Evolutionary conservation across 2,113 vertebrate genomes (phyloP).

Genomic region (Melanocharis versteri): DNA sequence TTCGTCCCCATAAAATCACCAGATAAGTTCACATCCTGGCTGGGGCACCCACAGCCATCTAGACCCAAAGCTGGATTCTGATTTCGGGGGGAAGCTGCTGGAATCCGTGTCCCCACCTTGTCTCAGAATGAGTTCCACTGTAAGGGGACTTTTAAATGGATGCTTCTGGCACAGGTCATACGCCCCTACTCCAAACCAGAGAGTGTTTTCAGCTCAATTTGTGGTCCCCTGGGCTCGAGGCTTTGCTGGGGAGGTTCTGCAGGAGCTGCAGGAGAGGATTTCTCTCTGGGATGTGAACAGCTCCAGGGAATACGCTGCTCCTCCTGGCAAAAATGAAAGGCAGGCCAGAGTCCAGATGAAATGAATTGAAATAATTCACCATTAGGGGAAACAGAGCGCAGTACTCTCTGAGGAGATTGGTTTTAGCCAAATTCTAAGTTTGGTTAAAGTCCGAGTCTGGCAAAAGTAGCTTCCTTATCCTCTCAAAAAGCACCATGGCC

Average conservation of each 20-base stretch:
- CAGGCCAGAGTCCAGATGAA: neutral
- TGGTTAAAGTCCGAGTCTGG: neutral
- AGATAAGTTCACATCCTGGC: neutral
- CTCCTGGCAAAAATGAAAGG: neutral
- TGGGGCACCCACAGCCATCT: neutral
- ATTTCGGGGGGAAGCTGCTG: neutral
- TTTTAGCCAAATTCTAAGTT: neutral
- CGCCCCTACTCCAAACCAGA: neutral
- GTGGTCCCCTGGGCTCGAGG: neutral
- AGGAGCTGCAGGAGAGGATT: neutral
- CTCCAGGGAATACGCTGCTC: neutral
- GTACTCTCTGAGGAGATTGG: neutral
- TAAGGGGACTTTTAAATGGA: neutral
- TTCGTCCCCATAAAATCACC: neutral
- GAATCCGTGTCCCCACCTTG: neutral
- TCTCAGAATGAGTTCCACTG: neutral
- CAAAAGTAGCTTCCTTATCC: neutral
- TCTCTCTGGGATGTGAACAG: neutral
- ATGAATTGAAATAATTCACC: neutral
- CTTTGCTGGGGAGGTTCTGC: neutral
- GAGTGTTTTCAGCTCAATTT: neutral
- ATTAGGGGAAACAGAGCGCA: neutral
- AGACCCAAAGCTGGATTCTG: neutral
- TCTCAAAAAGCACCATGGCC: neutral
- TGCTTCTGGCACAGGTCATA: neutral